Evolutionary conservation across 2,113 vertebrate genomes (phyloP).

Genomic region (Oceanodroma tethys): DNA sequence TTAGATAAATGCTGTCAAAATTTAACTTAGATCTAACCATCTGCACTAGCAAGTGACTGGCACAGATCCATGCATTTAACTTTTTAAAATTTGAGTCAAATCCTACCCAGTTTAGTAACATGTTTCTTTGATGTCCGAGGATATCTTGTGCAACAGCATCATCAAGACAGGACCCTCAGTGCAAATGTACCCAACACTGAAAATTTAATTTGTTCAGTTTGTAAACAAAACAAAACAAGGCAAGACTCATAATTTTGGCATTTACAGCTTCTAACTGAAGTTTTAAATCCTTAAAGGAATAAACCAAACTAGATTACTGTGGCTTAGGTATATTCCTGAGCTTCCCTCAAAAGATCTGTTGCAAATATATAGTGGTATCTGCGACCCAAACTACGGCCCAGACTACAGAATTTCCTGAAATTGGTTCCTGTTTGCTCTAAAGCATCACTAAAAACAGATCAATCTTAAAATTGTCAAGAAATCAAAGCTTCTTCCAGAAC

Average conservation of each 20-base stretch:
- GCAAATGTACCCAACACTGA: not conserved
- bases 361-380: not conserved
- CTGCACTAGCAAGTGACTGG: conserved; percentile 43
- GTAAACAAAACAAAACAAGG: not conserved
- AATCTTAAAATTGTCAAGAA: not conserved
- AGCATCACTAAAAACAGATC: not conserved
- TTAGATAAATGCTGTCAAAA: conserved; percentile 35
- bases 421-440: not conserved
- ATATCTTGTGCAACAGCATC: not conserved
- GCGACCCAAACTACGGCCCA: not conserved
- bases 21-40: conserved; percentile 48
- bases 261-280: not conserved
- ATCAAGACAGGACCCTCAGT: conserved; percentile 8
- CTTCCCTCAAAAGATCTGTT: not conserved
- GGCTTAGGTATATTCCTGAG: not conserved
- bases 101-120: conserved; percentile 36
- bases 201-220: conserved; percentile 8
- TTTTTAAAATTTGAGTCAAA: conserved; percentile 5
- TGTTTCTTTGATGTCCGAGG: conserved; percentile 12
- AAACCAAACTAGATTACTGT: not conserved
- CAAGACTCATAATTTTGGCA: not conserved
- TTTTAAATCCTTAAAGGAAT: not conserved
- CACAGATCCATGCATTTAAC: conserved; percentile 15
- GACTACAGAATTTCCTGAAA: not conserved
- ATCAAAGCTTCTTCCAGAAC: not conserved